A percentile compares a stretch with the other conserved stretches of the same genome.
These are phyloP conservation scores for Alethe castanea DNA, from an alignment of 2,113 vertebrate species.

Conservation along the genomic window DNA sequence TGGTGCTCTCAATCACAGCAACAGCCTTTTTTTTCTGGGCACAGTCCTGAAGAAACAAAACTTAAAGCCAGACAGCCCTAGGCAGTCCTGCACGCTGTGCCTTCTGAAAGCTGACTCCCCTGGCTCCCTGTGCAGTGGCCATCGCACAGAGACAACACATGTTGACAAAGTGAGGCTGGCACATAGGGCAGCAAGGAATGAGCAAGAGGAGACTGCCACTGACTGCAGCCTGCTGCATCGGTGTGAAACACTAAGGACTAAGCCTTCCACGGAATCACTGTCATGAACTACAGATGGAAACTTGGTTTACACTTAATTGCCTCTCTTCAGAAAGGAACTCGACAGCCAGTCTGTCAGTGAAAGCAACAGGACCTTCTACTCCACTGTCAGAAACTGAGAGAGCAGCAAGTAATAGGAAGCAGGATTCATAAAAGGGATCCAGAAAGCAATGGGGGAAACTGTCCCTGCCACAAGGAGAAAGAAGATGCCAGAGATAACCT, in stretches of 20 bases:
- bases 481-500: background rate
- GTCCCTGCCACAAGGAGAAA: background rate
- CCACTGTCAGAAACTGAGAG: background rate
- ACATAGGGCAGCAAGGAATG: background rate
- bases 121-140: fast-evolving
- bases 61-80: background rate
- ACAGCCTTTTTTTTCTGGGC: background rate
- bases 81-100: background rate
- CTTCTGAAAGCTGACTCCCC: background rate
- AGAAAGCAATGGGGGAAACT: background rate
- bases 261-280: background rate
- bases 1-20: background rate
- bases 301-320: background rate
- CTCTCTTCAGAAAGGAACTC: background rate
- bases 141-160: fast-evolving
- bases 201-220: background rate
- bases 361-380: background rate
- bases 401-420: background rate
- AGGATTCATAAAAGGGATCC: background rate
- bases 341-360: background rate
- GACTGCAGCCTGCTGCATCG: background rate
- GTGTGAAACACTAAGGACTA: background rate
- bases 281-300: background rate
- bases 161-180: background rate
- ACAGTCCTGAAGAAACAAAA: background rate